Evolutionary conservation across 2,113 vertebrate species (phyloP).

Genomic region (Ictalurus punctatus): DNA sequence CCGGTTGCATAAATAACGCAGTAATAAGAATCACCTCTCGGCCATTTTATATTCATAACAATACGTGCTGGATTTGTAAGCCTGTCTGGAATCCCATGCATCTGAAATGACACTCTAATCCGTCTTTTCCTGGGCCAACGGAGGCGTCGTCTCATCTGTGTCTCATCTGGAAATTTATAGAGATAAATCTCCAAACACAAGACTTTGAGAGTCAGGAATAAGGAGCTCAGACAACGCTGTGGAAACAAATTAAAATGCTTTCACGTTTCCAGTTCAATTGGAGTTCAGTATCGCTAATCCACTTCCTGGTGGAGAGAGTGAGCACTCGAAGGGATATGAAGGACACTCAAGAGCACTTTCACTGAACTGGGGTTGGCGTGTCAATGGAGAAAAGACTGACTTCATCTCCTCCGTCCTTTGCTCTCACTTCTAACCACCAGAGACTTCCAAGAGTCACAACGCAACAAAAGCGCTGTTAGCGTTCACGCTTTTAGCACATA

Average conservation of each 20-base stretch:
- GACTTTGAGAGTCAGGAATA: background rate
- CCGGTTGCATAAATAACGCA: slow-evolving; percentile 65
- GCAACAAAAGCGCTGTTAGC: background rate
- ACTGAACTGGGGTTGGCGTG: background rate
- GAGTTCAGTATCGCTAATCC: slow-evolving; percentile 12
- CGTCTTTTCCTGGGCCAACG: slow-evolving; percentile 38
- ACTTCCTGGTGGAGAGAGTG: background rate
- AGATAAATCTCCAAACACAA: background rate
- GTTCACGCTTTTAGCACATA: slow-evolving; percentile 6
- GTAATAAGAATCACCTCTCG: slow-evolving; percentile 56
- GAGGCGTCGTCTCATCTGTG: slow-evolving; percentile 44
- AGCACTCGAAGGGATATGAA: slow-evolving; percentile 34
- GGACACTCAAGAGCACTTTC: slow-evolving; percentile 31
- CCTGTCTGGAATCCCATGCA: slow-evolving; percentile 64
- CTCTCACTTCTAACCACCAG: background rate
- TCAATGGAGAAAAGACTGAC: background rate
- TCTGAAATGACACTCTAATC: slow-evolving; percentile 62
- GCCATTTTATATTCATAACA: slow-evolving; percentile 66
- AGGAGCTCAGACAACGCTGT: background rate
- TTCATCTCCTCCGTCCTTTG: background rate
- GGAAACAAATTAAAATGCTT: slow-evolving; percentile 3
- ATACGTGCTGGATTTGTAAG: slow-evolving; percentile 60
- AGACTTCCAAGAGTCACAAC: background rate
- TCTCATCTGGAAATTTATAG: background rate
- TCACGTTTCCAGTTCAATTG: background rate